phyloP scores from a whole-genome alignment of 2,113 vertebrate species.

The Pelecanoides urinatrix region DNA sequence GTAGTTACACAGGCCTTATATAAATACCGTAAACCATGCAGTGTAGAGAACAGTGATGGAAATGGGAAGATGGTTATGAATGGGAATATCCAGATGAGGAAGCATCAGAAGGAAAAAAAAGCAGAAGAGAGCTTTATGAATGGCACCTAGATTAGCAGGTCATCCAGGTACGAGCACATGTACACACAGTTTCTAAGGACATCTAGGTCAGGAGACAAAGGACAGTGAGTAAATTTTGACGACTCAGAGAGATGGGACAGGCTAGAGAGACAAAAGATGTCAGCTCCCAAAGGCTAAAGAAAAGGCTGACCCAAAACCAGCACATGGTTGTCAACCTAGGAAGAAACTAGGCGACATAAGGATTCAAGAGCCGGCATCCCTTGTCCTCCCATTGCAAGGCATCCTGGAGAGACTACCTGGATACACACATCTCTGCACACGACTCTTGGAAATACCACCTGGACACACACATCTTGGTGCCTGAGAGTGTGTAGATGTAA shows the following conservation, averaged over 20 bases:
- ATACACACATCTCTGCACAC: accelerated
- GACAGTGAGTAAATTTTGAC: not conserved
- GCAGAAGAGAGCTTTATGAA: not conserved
- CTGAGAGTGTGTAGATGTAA: not conserved
- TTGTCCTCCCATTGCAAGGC: not conserved
- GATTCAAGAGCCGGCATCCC: not conserved
- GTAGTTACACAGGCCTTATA: not conserved
- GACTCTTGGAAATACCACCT: not conserved
- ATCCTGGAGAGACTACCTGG: not conserved
- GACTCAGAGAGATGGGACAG: not conserved
- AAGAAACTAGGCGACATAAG: not conserved
- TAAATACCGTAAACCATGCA: not conserved
- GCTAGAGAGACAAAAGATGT: not conserved
- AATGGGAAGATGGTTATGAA: not conserved
- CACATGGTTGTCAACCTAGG: not conserved
- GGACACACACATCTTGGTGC: not conserved
- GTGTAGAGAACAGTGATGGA: not conserved
- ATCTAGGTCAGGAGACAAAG: not conserved
- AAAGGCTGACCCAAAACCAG: not conserved
- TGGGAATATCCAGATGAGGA: not conserved
- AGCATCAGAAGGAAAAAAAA: not conserved
- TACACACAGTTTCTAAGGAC: not conserved
- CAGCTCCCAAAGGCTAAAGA: not conserved
- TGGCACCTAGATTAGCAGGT: not conserved
- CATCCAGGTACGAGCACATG: not conserved